A percentile compares a stretch with the other conserved stretches of the same genome.
Conservation (phyloP, 2,888 invertebrate genomes). For the Stegophylla sp. region DNA sequence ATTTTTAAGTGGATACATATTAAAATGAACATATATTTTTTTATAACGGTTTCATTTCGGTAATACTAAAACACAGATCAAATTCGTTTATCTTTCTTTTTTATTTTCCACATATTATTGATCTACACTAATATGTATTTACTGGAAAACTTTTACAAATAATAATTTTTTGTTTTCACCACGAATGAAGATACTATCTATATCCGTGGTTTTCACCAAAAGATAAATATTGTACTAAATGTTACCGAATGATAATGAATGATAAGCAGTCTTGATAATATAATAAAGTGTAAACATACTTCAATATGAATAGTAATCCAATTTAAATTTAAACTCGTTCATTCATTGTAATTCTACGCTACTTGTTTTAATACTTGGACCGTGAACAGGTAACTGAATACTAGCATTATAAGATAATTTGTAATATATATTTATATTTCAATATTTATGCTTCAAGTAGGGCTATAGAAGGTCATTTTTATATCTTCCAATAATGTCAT, state of each 20-base stretch:
- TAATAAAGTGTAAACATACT: not conserved
- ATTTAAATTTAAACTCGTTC: not conserved
- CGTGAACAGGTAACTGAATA: not conserved
- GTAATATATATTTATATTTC: not conserved
- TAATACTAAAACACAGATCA: no score
- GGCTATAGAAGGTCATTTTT: conserved; percentile 38
- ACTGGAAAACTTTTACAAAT: no score
- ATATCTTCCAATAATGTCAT: conserved; percentile 34
- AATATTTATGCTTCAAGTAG: not conserved
- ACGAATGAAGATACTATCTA: no score
- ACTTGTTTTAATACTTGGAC: not conserved
- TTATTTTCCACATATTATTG: no score
- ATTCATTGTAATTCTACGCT: not conserved
- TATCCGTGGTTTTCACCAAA: no score
- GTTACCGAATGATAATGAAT: not conserved
- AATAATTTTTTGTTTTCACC: no score
- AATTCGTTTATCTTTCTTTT: no score
- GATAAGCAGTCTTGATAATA: not conserved
- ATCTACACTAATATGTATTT: no score
- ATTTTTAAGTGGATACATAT: no score
- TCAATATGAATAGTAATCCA: not conserved
- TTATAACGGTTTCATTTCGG: no score
- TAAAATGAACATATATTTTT: no score
- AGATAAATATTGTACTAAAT: no score
- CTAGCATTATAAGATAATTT: not conserved